Evolutionary conservation across 2,888 invertebrate species (phyloP).

Genomic region (Tenthredo notha): DNA sequence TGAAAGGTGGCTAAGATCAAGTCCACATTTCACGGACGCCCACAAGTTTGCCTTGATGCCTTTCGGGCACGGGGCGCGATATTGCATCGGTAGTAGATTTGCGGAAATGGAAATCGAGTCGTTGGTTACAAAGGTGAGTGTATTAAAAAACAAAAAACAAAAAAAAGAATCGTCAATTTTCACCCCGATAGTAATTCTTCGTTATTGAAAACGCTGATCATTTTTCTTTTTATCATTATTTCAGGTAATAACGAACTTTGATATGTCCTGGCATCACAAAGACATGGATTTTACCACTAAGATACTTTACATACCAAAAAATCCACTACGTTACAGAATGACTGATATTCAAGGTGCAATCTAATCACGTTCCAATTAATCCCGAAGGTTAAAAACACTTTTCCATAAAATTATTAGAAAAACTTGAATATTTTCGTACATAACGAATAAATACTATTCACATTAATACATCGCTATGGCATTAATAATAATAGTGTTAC

Average conservation of each 20-base stretch:
- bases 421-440: not conserved
- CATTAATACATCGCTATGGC: not conserved
- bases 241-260: conserved; percentile 50
- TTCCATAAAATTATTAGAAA: not conserved
- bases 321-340: conserved; percentile 26
- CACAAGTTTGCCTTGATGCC: conserved; percentile 52
- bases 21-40: not conserved
- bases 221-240: not conserved
- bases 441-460: not conserved
- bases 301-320: conserved; percentile 20
- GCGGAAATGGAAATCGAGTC: conserved; percentile 55
- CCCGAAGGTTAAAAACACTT: conserved; percentile 2
- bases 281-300: conserved; percentile 51
- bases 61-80: conserved; percentile 50
- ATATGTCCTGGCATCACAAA: conserved; percentile 53
- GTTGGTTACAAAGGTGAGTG: conserved; percentile 32
- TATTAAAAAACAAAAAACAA: not conserved
- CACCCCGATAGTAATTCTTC: not conserved
- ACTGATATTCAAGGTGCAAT: conserved; percentile 1
- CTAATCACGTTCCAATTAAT: not conserved
- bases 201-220: not conserved
- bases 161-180: not conserved
- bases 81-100: conserved; percentile 53
- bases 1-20: conserved; percentile 54
- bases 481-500: conserved; percentile 23